phyloP scores from a whole-genome alignment of 1,140 invertebrate genomes.

The Dendrolimus punctatus region DNA sequence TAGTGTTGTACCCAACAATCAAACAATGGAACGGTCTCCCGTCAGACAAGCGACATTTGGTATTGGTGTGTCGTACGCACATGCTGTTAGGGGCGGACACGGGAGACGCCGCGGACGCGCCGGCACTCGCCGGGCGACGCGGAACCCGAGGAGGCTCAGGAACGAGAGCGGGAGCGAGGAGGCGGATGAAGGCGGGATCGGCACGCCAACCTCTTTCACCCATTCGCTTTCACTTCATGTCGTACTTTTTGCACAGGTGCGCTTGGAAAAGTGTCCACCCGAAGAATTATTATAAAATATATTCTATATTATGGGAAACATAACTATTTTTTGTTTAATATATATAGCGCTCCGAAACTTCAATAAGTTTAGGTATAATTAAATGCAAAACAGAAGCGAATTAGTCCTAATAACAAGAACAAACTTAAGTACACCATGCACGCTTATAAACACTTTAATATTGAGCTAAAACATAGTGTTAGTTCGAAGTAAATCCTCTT shows the following conservation, averaged over 20 bases:
- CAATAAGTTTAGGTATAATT: too few species aligned
- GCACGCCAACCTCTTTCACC: constrained; percentile 27
- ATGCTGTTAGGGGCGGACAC: constrained; percentile 66
- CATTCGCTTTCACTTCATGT: constrained; percentile 4
- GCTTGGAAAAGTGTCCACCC: constrained; percentile 47
- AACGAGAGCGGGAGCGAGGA: constrained; percentile 18
- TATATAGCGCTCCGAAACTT: too few species aligned
- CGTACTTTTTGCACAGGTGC: constrained; percentile 20
- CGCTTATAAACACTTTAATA: too few species aligned
- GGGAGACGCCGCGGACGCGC: constrained; percentile 41
- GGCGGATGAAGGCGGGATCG: constrained; percentile 10
- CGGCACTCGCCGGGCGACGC: constrained; percentile 25
- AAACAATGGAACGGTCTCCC: constrained; percentile 87
- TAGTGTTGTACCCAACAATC: constrained; percentile 83
- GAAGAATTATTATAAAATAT: constrained; percentile 26
- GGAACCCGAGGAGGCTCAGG: constrained; percentile 30
- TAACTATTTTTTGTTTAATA: too few species aligned
- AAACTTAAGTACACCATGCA: too few species aligned
- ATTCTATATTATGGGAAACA: too few species aligned
- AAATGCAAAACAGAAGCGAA: too few species aligned
- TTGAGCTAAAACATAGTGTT: too few species aligned
- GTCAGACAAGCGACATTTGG: constrained; percentile 79
- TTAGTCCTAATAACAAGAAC: too few species aligned
- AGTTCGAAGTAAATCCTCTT: too few species aligned
- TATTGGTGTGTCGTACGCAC: constrained; percentile 57